A percentile compares a stretch with the other conserved stretches of the same genome.
These are phyloP conservation scores for Drosophila punjabiensis DNA, from an alignment of 1,140 invertebrate genomes.

Conservation along the genomic window DNA sequence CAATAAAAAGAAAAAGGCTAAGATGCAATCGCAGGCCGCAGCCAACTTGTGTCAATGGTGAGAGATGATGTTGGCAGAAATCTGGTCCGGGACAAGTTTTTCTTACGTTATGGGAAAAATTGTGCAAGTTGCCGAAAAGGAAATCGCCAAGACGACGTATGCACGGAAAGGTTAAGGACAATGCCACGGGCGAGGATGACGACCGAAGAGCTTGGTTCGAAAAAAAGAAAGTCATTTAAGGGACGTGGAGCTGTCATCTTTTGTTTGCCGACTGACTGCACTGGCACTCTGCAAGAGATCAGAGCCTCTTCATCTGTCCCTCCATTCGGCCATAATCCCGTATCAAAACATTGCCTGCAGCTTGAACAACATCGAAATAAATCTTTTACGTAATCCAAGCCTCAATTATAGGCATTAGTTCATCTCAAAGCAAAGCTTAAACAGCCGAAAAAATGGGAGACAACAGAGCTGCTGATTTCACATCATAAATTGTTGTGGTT, in stretches of 20 bases:
- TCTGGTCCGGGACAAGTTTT: constrained; percentile 60
- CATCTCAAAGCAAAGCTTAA: constrained; percentile 53
- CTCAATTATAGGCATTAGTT: constrained; percentile 74
- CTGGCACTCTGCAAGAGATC: constrained; percentile 6
- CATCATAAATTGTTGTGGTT: constrained; percentile 67
- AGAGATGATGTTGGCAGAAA: constrained; percentile 62
- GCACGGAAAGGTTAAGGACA: constrained; percentile 74
- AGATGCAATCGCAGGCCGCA: constrained; percentile 62
- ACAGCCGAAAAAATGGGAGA: constrained; percentile 38
- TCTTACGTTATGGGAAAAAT: constrained; percentile 43
- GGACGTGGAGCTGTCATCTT: constrained; percentile 7
- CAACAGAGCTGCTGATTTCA: constrained; percentile 57
- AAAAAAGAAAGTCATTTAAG: constrained; percentile 10
- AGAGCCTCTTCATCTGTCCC: constrained; percentile 5
- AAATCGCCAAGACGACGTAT: constrained; percentile 55
- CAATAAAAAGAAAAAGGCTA: constrained; percentile 2
- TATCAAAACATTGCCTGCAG: constrained; percentile 45
- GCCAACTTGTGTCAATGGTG: constrained; percentile 68
- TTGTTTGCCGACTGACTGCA: constrained; percentile 6
- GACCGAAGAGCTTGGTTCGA: neutral
- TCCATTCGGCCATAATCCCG: constrained; percentile 24
- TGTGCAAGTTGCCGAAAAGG: constrained; percentile 60
- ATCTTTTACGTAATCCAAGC: constrained; percentile 59
- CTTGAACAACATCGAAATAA: constrained; percentile 41
- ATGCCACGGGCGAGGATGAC: constrained; percentile 8